Evolutionary conservation across 2,113 vertebrate species (phyloP).

Genomic region (Neoarius graeffei): DNA sequence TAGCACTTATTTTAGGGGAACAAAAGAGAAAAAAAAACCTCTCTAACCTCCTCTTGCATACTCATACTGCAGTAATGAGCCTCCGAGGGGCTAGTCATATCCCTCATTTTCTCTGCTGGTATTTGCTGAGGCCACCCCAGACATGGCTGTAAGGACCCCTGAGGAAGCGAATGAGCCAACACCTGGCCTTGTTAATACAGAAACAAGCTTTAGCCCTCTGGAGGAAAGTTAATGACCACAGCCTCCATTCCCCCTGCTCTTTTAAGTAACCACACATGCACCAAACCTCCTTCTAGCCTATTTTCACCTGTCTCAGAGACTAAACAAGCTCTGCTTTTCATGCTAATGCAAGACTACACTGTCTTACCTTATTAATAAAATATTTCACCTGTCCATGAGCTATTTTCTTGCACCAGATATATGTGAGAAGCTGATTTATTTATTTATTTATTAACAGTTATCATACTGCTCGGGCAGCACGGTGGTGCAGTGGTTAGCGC

Average conservation of each 20-base stretch:
- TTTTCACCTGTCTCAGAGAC: conserved; percentile 7
- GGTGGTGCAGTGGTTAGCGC: too few relatives aligned
- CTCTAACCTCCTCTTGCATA: conserved; percentile 59
- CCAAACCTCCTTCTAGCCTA: conserved; percentile 38
- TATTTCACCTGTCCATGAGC: neutral
- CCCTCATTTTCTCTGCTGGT: conserved; percentile 49
- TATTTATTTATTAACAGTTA: too few relatives aligned
- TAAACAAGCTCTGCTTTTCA: conserved; percentile 11
- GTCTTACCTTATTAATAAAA: neutral
- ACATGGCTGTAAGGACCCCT: conserved; percentile 24
- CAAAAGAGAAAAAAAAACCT: conserved; percentile 23
- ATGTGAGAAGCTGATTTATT: neutral
- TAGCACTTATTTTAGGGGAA: conserved; percentile 43
- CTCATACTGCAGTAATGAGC: conserved; percentile 65
- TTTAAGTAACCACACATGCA: conserved; percentile 45
- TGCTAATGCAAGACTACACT: conserved; percentile 8
- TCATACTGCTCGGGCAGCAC: too few relatives aligned
- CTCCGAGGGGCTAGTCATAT: conserved; percentile 52
- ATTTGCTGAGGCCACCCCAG: conserved; percentile 50
- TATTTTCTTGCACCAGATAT: neutral
- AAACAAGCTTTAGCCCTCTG: conserved; percentile 49
- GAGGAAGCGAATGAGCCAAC: conserved; percentile 31
- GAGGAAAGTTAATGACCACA: conserved; percentile 36
- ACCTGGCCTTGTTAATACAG: conserved; percentile 55
- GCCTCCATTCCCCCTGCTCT: conserved; percentile 33